Base-by-base conservation (phyloP, 2,888 invertebrate genomes). In the Ferdinandea cuprea region DNA sequence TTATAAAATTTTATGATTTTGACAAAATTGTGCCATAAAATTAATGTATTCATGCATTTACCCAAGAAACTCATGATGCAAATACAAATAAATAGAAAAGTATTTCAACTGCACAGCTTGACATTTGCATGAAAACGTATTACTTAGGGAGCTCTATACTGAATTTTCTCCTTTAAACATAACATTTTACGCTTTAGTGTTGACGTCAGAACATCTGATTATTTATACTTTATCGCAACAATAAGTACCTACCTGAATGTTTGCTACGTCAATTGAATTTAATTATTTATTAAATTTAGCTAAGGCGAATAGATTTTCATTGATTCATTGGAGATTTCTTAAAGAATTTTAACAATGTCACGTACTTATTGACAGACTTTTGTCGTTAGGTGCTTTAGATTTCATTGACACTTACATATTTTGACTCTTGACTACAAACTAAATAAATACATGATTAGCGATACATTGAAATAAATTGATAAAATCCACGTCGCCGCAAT, bases 191-290 rank as follows among this genome's bases (percentile, higher is more conserved):
- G 15, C 7, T n/a, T 40, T n/a, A 15, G 13, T 9, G 11, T 13
- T 58, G 40, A 30, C 58, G 58, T 58, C 42, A 58, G 28, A 15
- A 2, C 3, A 6, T 17, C 42, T 15, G 15, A 1, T 56, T 40
- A 56, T 56, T 40, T 8, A 40, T 40, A 40, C 9, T 40, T 56
- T 40, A 13, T 40, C 40, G n/a, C 11, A 40, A 25, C 25, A 11
- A 15, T 13, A 25, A 25, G 37, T 21, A 13, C 8, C 19, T 28
- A 15, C 1, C 8, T n/a, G n/a, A n/a, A n/a, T 4, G 4, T 40
- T n/a, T 25, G 25, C 5, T 17, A 30, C 30, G 37, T 37, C 21
- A 21, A 40, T 37, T 25, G 13, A n/a, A 37, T 32, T 32, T 17
- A 35, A 17, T 17, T 15, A 17, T 6, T 17, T 30, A 52, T 37